These are phyloP conservation scores for Malthinus flaveolus DNA, from an alignment of 2,888 invertebrate species.

Conservation along the genomic window DNA sequence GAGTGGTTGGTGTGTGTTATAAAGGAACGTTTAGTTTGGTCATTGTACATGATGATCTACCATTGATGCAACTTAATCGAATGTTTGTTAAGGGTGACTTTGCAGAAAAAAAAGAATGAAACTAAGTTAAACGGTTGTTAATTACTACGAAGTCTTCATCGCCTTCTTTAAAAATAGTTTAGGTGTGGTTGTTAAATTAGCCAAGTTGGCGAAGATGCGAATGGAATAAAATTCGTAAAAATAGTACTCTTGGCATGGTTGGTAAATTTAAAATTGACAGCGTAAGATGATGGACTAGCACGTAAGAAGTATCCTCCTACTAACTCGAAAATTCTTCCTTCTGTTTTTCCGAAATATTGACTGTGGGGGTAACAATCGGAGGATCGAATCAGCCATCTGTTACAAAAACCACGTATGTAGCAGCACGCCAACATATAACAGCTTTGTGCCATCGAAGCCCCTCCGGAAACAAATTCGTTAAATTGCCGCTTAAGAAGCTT, in stretches of 20 bases:
- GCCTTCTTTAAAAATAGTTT: constrained; percentile 15
- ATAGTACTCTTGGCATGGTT: background rate
- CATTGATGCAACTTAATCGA: constrained; percentile 41
- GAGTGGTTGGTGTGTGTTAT: constrained; percentile 20
- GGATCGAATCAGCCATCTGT: constrained; percentile 40
- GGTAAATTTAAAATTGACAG: background rate
- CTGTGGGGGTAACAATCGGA: constrained; percentile 31
- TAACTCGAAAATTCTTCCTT: constrained; percentile 18
- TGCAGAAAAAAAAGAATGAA: constrained; percentile 39
- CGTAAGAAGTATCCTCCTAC: constrained; percentile 10
- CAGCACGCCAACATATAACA: constrained; percentile 32
- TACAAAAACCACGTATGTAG: constrained; percentile 36
- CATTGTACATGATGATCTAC: constrained; percentile 39
- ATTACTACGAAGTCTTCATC: constrained; percentile 39
- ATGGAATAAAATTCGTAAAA: background rate
- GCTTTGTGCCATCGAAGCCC: constrained; percentile 17
- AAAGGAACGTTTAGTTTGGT: constrained; percentile 30
- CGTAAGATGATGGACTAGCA: background rate
- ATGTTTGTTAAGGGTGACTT: constrained; percentile 38
- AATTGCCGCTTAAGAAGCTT: constrained; percentile 17
- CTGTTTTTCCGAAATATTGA: constrained; percentile 27
- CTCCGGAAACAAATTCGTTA: constrained; percentile 27
- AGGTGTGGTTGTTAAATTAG: constrained; percentile 7
- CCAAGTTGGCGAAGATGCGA: background rate
- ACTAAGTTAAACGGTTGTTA: constrained; percentile 40